A percentile compares a stretch with the other conserved stretches of the same genome.
These are phyloP conservation scores for Andrena flavipes DNA, from an alignment of 2,888 invertebrate species.

Conservation along the genomic window DNA sequence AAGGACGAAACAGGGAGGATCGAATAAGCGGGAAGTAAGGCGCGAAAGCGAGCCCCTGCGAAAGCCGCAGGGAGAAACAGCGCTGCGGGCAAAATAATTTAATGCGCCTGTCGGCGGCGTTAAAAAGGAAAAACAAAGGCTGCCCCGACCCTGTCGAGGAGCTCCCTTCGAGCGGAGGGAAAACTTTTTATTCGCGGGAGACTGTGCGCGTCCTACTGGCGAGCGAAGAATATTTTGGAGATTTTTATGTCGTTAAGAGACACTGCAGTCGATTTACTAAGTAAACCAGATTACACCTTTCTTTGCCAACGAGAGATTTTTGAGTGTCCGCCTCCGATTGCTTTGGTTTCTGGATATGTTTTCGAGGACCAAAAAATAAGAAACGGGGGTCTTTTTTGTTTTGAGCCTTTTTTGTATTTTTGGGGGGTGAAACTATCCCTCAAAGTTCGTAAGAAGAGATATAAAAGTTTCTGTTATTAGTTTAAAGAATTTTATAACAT, in stretches of 20 bases:
- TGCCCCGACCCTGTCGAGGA: neutral
- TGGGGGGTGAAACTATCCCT: too few relatives aligned
- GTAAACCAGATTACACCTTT: too few relatives aligned
- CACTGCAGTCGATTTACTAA: too few relatives aligned
- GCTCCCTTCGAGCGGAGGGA: neutral
- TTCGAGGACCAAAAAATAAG: too few relatives aligned
- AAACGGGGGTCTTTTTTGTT: too few relatives aligned
- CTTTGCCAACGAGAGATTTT: too few relatives aligned
- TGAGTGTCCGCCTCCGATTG: too few relatives aligned
- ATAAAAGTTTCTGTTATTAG: neutral
- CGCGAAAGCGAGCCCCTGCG: conserved; percentile 37
- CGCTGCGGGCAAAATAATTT: conserved; percentile 45
- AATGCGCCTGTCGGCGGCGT: conserved; percentile 40
- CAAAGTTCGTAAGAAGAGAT: too few relatives aligned
- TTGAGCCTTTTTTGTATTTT: too few relatives aligned
- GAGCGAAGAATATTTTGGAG: neutral
- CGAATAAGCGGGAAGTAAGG: conserved; percentile 55
- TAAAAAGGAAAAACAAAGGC: conserved; percentile 35
- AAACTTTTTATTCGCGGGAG: neutral
- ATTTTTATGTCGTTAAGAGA: neutral
- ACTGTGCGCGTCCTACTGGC: neutral
- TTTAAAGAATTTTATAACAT: too few relatives aligned
- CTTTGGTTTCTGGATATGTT: too few relatives aligned
- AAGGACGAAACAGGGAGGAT: conserved; percentile 60
- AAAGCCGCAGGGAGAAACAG: conserved; percentile 44